Conservation (phyloP, 2,888 invertebrate genomes). For the Ophion slaviceki region DNA sequence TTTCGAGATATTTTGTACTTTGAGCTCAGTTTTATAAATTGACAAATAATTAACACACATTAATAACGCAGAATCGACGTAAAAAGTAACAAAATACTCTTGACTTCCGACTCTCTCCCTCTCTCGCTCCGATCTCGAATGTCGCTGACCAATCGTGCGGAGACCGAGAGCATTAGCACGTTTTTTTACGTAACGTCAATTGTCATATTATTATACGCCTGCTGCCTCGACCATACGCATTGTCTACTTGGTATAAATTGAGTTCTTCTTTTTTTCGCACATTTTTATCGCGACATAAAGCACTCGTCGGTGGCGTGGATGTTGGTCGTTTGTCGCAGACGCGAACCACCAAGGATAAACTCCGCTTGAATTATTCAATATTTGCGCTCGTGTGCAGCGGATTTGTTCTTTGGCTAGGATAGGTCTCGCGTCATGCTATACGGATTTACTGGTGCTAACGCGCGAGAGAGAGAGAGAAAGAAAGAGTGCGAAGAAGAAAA, state of each 20-base stretch:
- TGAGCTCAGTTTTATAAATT: too few species aligned
- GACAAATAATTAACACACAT: too few species aligned
- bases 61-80: not conserved
- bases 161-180: constrained; percentile 11
- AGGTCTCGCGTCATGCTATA: constrained; percentile 43
- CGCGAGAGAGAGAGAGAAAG: not conserved
- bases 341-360: constrained; percentile 76
- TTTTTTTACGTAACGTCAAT: constrained; percentile 70
- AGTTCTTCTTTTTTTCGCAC: constrained; percentile 6
- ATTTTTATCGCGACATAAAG: constrained; percentile 10
- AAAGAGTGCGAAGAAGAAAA: not conserved
- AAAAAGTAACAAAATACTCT: not conserved
- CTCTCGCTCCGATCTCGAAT: not conserved
- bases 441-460: constrained; percentile 35
- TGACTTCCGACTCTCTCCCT: too few species aligned
- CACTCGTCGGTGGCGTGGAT: constrained; percentile 65
- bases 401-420: constrained; percentile 64
- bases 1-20: too few species aligned
- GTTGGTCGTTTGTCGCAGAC: constrained; percentile 68
- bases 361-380: constrained; percentile 78
- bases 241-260: not conserved
- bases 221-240: not conserved
- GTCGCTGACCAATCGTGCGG: not conserved
- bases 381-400: constrained; percentile 68
- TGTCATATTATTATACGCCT: constrained; percentile 68